Evolutionary conservation across 2,888 invertebrate species (phyloP).

Genomic region (Cryptus viduatorius): DNA sequence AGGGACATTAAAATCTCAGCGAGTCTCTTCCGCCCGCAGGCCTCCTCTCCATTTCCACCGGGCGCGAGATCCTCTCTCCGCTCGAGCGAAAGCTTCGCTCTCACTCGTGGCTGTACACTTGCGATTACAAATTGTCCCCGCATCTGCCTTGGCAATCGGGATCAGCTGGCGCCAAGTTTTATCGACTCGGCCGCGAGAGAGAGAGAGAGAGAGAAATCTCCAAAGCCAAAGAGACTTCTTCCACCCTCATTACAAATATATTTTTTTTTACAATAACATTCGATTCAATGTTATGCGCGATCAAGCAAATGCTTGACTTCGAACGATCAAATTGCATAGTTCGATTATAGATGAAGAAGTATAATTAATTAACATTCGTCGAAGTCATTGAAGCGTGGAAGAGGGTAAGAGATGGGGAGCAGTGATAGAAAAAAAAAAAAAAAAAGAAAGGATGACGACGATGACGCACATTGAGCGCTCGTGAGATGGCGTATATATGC

Average conservation of each 20-base stretch:
- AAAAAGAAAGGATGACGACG: slow-evolving; percentile 6
- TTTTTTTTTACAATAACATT: slow-evolving; percentile 7
- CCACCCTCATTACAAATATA: not conserved
- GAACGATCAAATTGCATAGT: slow-evolving; percentile 20
- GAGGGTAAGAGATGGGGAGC: slow-evolving; percentile 32
- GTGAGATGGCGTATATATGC: slow-evolving; percentile 21
- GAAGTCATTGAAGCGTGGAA: slow-evolving; percentile 18
- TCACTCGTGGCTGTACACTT: slow-evolving; percentile 18
- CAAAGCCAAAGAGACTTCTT: slow-evolving; percentile 29
- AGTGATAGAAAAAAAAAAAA: slow-evolving; percentile 38
- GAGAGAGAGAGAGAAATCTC: slow-evolving; percentile 38
- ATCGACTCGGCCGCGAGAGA: slow-evolving; percentile 28
- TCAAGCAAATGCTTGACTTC: not conserved
- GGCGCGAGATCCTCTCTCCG: slow-evolving; percentile 24
- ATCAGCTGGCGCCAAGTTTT: slow-evolving; percentile 61
- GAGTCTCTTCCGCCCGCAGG: slow-evolving; percentile 72
- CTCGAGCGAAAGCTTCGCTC: slow-evolving; percentile 23
- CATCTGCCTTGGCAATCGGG: slow-evolving; percentile 57
- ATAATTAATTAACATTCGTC: slow-evolving; percentile 37
- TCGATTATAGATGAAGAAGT: slow-evolving; percentile 64
- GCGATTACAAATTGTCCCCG: slow-evolving; percentile 61
- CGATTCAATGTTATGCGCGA: not conserved
- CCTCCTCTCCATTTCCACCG: slow-evolving; percentile 32
- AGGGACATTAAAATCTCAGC: slow-evolving; percentile 83
- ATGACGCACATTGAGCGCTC: slow-evolving; percentile 36